A percentile compares a stretch with the other conserved stretches of the same genome.
phyloP scores from a whole-genome alignment of 2,888 invertebrate species.

The Torymus tubicola region DNA sequence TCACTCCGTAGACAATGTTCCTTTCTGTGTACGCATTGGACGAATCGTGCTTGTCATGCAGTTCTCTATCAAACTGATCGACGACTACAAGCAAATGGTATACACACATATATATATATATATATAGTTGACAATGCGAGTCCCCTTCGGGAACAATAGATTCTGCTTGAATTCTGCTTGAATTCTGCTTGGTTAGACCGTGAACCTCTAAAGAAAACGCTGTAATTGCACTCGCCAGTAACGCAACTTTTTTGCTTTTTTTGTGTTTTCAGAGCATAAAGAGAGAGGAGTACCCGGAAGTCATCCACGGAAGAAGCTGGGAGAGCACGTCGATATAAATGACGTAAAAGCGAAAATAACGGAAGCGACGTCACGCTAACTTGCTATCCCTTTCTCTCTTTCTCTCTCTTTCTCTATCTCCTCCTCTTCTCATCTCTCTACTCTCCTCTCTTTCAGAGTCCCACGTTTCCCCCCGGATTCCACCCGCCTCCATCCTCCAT shows the following conservation, averaged over 20 bases:
- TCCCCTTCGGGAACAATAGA: not conserved
- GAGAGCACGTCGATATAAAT: slow-evolving; percentile 73
- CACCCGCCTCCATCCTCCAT: slow-evolving; percentile 21
- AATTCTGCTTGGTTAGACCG: slow-evolving; percentile 50
- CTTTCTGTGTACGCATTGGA: no score
- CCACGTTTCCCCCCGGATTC: slow-evolving; percentile 55
- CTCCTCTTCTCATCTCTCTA: not conserved
- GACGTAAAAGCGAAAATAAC: slow-evolving; percentile 73
- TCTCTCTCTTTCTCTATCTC: not conserved
- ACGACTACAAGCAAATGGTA: no score
- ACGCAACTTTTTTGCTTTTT: slow-evolving; percentile 72
- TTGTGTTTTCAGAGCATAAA: slow-evolving; percentile 70
- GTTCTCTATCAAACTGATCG: no score
- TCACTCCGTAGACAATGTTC: no score
- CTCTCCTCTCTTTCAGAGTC: slow-evolving; percentile 21
- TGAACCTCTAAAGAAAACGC: slow-evolving; percentile 60
- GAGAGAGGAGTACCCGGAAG: slow-evolving; percentile 65
- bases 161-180: slow-evolving; percentile 33
- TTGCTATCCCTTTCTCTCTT: slow-evolving; percentile 61
- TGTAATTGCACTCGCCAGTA: slow-evolving; percentile 72
- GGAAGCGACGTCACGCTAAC: slow-evolving; percentile 75
- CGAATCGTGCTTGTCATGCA: no score
- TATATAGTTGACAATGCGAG: no score
- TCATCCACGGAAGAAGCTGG: slow-evolving; percentile 71
- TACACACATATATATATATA: no score